Percentiles rank a stretch among this genome's conserved stretches.
Conservation (phyloP, 2,888 invertebrate species). For the Tipula lateralis region DNA sequence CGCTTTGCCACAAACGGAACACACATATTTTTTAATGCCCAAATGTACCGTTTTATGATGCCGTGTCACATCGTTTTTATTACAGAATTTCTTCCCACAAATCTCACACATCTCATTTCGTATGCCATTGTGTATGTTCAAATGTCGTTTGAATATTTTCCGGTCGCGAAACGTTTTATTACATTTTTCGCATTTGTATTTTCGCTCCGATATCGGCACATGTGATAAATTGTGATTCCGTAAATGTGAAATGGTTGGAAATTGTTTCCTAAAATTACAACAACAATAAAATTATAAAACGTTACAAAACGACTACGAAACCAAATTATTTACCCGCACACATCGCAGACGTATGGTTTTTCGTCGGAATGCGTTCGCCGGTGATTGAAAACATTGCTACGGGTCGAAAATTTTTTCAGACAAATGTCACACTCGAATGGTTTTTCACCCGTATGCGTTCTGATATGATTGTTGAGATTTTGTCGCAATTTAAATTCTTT, state of each 20-base stretch:
- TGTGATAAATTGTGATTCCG: conserved; percentile 26
- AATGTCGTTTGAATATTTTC: not conserved
- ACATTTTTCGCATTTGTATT: conserved; percentile 29
- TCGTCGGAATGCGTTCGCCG: conserved; percentile 14
- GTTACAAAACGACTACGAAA: no score
- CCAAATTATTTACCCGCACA: not conserved
- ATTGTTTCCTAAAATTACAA: conserved; percentile 7
- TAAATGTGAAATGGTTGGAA: conserved; percentile 28
- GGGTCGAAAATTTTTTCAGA: not conserved
- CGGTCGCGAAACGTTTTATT: conserved; percentile 26
- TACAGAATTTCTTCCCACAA: conserved; percentile 26
- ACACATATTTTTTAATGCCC: conserved; percentile 8
- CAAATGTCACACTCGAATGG: conserved; percentile 25
- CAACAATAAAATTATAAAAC: not conserved
- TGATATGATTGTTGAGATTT: conserved; percentile 12
- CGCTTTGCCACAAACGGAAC: not conserved
- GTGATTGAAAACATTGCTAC: conserved; percentile 6
- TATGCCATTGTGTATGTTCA: not conserved
- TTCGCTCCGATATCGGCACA: conserved; percentile 16
- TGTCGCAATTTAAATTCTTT: conserved; percentile 14
- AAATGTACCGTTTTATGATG: conserved; percentile 24
- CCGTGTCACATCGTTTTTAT: conserved; percentile 25
- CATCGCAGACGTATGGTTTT: conserved; percentile 27
- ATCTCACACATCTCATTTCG: conserved; percentile 26
- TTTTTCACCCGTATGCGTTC: conserved; percentile 19